Evolutionary conservation across 2,888 invertebrate species (phyloP).

Genomic region (Corbicula japonica): DNA sequence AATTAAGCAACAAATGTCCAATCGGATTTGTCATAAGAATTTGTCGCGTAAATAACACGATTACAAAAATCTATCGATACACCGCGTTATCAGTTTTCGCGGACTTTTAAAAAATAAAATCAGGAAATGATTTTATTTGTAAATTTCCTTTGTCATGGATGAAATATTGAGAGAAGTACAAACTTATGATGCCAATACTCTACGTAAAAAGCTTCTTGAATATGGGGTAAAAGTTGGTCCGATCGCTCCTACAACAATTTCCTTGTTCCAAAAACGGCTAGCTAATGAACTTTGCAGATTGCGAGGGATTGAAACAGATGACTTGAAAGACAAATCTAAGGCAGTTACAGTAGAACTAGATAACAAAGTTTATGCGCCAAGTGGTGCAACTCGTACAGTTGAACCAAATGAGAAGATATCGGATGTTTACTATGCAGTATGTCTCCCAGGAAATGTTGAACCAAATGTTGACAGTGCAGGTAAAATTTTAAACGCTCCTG

Average conservation of each 20-base stretch:
- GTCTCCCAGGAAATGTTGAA: slow-evolving; percentile 48
- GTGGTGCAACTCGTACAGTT: too few relatives aligned
- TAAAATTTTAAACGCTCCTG: too few relatives aligned
- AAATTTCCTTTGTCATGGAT: slow-evolving; percentile 67
- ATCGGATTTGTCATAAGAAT: slow-evolving; percentile 22
- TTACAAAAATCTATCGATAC: neutral
- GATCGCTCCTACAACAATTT: slow-evolving; percentile 67
- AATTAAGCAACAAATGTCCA: slow-evolving; percentile 5
- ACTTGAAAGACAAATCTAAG: slow-evolving; percentile 1
- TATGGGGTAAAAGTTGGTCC: slow-evolving; percentile 77
- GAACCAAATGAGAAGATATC: too few relatives aligned
- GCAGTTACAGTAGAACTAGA: neutral
- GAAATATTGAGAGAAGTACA: slow-evolving; percentile 70
- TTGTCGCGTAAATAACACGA: slow-evolving; percentile 4
- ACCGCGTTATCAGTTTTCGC: slow-evolving; percentile 40
- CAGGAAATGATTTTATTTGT: neutral
- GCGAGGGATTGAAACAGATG: slow-evolving; percentile 37
- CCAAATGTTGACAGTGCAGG: neutral
- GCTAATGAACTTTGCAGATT: slow-evolving; percentile 67
- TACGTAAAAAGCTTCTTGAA: slow-evolving; percentile 67
- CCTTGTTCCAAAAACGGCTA: slow-evolving; percentile 71
- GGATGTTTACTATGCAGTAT: slow-evolving; percentile 57
- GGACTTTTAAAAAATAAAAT: slow-evolving; percentile 23
- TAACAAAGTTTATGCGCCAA: too few relatives aligned
- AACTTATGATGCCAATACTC: slow-evolving; percentile 63